phyloP scores from a whole-genome alignment of 1,140 invertebrate genomes.

The Pseudomyrmex gracilis region DNA sequence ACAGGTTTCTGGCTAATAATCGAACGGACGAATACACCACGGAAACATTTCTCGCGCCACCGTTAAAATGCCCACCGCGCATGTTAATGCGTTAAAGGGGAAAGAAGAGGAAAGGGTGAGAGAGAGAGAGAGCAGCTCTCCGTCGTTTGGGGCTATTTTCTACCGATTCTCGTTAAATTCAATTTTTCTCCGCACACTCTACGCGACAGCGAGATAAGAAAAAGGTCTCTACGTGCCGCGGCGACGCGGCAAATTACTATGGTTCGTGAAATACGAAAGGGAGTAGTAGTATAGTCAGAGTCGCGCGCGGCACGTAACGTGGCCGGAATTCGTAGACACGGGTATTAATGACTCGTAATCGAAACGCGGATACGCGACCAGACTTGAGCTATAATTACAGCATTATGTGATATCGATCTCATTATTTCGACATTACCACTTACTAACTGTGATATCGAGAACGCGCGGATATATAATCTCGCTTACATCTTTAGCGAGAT shows the following conservation, averaged over 20 bases:
- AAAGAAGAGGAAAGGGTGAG: no score
- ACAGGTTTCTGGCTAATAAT: conserved; percentile 73
- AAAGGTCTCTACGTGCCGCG: conserved; percentile 51
- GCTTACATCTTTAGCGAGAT: neutral
- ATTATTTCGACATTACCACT: conserved; percentile 18
- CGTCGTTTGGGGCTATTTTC: conserved; percentile 23
- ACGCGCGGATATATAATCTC: neutral
- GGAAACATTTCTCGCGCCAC: conserved; percentile 47
- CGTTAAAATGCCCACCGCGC: conserved; percentile 71
- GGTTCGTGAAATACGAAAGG: neutral
- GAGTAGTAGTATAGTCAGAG: neutral
- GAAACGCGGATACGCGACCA: neutral
- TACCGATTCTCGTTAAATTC: conserved; percentile 38
- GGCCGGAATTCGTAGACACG: conserved; percentile 9
- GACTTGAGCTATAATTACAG: conserved; percentile 12
- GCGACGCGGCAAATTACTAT: conserved; percentile 47
- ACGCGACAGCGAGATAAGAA: conserved; percentile 5
- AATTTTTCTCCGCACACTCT: conserved; percentile 29
- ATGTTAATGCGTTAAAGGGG: conserved; percentile 70
- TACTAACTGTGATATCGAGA: neutral
- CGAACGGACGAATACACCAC: conserved; percentile 64
- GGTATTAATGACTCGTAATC: conserved; percentile 38
- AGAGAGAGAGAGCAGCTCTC: neutral
- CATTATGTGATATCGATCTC: conserved; percentile 10
- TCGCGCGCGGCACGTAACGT: conserved; percentile 2